Conservation (phyloP, 2,113 vertebrate species). For the Rhinopomastus cyanomelas region DNA sequence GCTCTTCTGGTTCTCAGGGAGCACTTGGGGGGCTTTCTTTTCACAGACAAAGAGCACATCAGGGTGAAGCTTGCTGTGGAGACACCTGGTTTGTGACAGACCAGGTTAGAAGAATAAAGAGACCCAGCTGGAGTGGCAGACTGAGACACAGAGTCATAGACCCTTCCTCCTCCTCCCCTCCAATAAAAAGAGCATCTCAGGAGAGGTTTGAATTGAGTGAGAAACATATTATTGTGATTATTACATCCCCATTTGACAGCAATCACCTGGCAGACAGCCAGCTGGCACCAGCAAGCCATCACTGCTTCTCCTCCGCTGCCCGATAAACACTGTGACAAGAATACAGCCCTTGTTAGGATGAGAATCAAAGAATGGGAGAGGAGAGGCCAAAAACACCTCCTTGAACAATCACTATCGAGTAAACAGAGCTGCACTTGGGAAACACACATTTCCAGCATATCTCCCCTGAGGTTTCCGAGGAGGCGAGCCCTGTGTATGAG, state of each 20-base stretch:
- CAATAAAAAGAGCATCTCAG: conserved; percentile 24
- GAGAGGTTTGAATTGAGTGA: not conserved
- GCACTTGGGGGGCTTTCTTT: not conserved
- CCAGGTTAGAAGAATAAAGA: not conserved
- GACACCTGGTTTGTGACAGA: conserved; percentile 19
- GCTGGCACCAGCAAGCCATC: conserved; percentile 16
- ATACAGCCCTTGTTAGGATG: conserved; percentile 48
- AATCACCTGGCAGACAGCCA: conserved; percentile 16
- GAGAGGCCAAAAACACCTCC: conserved; percentile 61
- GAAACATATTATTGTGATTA: conserved; percentile 22
- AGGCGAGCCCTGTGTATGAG: not conserved
- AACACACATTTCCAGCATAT: conserved; percentile 44
- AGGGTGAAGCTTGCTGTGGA: not conserved
- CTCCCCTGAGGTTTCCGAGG: not conserved
- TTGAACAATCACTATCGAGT: conserved; percentile 63
- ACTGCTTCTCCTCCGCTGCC: conserved; percentile 36
- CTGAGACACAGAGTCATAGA: not conserved
- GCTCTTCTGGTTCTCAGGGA: not conserved
- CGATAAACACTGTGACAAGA: not conserved
- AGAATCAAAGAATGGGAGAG: conserved; percentile 47
- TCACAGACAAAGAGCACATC: fast-evolving
- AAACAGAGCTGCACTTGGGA: conserved; percentile 50
- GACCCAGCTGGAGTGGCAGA: not conserved
- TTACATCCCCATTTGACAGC: conserved; percentile 43
- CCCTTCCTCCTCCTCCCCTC: not conserved